Evolutionary conservation across 2,113 vertebrate species (phyloP), one percentile per base, ranked within the genome.

Genomic region (Myotis brandtii): DNA sequence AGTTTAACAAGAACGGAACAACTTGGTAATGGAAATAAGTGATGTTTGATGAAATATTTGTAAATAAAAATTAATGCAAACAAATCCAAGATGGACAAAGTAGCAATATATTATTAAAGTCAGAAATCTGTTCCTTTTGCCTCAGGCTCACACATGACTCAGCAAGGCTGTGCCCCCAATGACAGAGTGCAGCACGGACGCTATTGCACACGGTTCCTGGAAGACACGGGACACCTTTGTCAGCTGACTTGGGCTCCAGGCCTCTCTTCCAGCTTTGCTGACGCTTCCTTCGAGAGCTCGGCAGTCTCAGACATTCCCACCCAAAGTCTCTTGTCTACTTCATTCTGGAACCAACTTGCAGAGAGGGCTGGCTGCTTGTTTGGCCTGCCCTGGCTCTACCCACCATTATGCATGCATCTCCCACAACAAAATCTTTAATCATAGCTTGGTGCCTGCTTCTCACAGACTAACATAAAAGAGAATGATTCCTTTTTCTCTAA

Each of bases 41-140:
- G 20, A 69, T 66, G 54, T 27, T 32, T 25, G n/a, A 32, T 48
- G 0, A 0, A 25, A 52, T 79, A 77, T 37, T 79, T 87, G 77
- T 12, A 80, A 85, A 62, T 89, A 62, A 82, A 89, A 85, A 8
- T 21, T 1, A 69, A 64, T 34, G 25, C n/a, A 89, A 77, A 85
- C 50, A 18, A 10, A 25, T 90, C 21, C 7, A 17, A 25, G 17
- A 59, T 48, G 43, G 62, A 67, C 48, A 83, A 82, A 77, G 76
- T 21, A 69, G 46, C 0, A 54, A 87, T 76, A 23, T 2, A 52
- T 37, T 70, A 46, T 46, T 82, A n/a, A 83, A 69, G 9, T 56
- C 70, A 79, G 13, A 12, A 17, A 34, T 52, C 30, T 52, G 72
- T 76, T 77, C 6, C 13, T 52, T 59, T 46, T 48, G 17, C 16